Evolutionary conservation across 2,113 vertebrate species (phyloP).

Genomic region (Hyla sarda): DNA sequence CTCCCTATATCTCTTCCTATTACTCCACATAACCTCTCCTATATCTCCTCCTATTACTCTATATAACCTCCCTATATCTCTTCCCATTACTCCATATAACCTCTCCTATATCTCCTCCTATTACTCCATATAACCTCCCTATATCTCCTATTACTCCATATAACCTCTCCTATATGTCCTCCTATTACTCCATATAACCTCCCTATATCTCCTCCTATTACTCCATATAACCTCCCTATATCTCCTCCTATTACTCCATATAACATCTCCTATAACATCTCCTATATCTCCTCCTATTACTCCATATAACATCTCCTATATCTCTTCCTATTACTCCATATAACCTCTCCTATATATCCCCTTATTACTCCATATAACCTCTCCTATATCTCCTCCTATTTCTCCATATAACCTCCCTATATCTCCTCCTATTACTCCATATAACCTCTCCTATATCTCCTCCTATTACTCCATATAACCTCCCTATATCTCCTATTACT

Average conservation of each 20-base stretch:
- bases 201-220: conserved; percentile 2
- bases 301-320: background rate
- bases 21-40: too few species aligned
- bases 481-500: conserved; percentile 8
- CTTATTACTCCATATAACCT: too few species aligned
- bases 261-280: background rate
- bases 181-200: conserved; percentile 27
- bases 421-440: background rate
- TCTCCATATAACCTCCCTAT: background rate
- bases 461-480: too few species aligned
- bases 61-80: too few species aligned
- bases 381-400: too few species aligned
- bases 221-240: background rate
- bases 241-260: background rate
- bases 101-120: too few species aligned
- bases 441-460: too few species aligned
- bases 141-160: background rate
- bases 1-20: too few species aligned
- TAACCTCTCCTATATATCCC: background rate
- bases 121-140: too few species aligned
- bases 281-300: background rate
- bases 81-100: background rate
- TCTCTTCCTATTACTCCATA: too few species aligned
- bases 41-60: too few species aligned
- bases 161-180: background rate